Base-by-base conservation (phyloP, 2,797 vertebrate genomes). In the Karalla daura region DNA sequence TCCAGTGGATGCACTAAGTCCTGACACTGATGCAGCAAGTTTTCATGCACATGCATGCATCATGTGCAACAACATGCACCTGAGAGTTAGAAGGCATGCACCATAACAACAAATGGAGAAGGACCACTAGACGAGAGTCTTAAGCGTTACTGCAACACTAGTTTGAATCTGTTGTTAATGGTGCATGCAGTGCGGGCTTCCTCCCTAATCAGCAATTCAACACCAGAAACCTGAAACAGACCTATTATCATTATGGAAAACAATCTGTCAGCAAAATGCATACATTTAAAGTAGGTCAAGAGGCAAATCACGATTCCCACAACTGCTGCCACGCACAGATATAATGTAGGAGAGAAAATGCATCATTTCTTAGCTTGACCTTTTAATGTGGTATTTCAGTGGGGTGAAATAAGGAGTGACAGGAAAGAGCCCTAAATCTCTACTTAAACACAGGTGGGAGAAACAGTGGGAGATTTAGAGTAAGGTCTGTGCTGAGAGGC, bases 401-500 rank as follows among this genome's bases (percentile, higher is more conserved):
- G 30, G 4, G 15, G 32, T 12, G n/a, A n/a, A 49, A 37, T 15
- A 20, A 7, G 32, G 23, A 11, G 14, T 51, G 14, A 61, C 21
- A 15, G 24, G 14, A n/a, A 25, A 2, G 1, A 56, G 39, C 21
- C 10, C 30, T 30, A 39, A 49, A 36, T 6, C 32, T 55, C 5
- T 2, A 59, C 10, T 39, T 27, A 28, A 59, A 43, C 49, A 8
- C 24, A 66, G 46, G 50, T 47, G 36, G 44, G 18, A 64, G n/a
- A 43, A 72, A 44, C 18, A 54, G 27, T 7, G 20, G 18, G 10
- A 50, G 25, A 44, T 61, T 54, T 18, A 63, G 8, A 25, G 28
- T 25, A 24, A 41, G 13, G 28, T 36, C 23, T 63, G 21, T 27
- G 58, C 45, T 56, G 40, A 59, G 59, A 75, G 55, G 40, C 66